These are phyloP conservation scores for Loris lydekkerianus DNA, from an alignment of 2,797 vertebrate species.

Conservation along the genomic window DNA sequence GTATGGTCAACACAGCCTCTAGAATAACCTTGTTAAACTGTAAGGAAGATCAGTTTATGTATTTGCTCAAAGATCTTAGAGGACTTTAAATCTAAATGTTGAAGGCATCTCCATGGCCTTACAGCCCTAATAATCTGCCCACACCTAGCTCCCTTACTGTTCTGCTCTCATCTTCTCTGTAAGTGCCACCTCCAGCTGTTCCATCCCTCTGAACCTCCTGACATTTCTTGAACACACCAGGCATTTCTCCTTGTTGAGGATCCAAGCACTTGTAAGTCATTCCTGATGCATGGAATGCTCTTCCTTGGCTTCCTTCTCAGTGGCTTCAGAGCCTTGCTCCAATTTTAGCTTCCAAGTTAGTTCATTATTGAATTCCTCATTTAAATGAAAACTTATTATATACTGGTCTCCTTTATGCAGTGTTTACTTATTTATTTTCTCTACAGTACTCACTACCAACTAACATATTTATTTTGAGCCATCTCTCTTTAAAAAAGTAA, in stretches of 20 bases:
- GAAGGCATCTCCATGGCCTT: neutral
- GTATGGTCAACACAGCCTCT: neutral
- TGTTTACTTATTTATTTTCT: neutral
- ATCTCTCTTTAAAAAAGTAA: neutral
- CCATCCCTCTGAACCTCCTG: neutral
- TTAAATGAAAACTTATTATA: neutral
- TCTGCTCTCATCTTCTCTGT: neutral
- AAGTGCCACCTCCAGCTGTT: rapidly evolving
- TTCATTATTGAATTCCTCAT: neutral
- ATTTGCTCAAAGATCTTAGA: neutral
- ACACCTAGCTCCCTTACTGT: neutral
- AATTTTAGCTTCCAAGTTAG: neutral
- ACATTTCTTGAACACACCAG: neutral
- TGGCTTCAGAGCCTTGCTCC: neutral
- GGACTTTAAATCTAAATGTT: neutral
- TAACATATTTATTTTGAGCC: neutral
- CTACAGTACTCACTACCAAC: neutral
- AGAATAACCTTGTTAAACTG: neutral
- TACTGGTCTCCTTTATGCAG: neutral
- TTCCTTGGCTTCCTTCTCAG: neutral
- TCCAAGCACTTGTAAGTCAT: neutral
- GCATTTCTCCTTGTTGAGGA: too few relatives aligned
- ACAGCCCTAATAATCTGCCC: rapidly evolving
- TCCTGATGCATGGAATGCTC: neutral
- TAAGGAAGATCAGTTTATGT: neutral